Conservation (phyloP, 2,797 vertebrate species). For the Lophotriccus pileatus region DNA sequence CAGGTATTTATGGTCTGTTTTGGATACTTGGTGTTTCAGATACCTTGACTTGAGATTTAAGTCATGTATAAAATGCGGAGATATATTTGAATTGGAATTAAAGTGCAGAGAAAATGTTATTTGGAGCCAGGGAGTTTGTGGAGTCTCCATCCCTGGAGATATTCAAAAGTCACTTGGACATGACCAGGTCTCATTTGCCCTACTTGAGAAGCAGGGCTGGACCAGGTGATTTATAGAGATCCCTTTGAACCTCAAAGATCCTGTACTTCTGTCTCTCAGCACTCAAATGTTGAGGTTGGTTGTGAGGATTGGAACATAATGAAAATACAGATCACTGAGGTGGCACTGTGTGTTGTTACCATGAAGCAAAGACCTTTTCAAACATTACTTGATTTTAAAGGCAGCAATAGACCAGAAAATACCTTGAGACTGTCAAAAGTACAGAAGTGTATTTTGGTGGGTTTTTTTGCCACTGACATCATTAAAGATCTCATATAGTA, state of each 20-base stretch:
- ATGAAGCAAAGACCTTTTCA: neutral
- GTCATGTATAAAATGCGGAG: neutral
- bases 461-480: accelerated
- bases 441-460: neutral
- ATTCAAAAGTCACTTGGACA: neutral
- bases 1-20: neutral
- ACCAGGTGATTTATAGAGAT: neutral
- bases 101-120: neutral
- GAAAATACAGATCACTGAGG: neutral
- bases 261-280: neutral
- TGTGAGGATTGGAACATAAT: neutral
- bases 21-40: neutral
- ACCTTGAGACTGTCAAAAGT: accelerated
- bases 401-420: neutral
- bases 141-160: neutral
- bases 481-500: neutral
- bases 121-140: neutral
- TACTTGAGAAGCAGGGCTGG: neutral
- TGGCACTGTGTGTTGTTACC: neutral
- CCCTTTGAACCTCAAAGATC: neutral
- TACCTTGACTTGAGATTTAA: neutral
- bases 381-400: neutral
- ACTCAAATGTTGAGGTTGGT: neutral
- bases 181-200: neutral
- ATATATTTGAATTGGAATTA: neutral